Evolutionary conservation across 1,140 invertebrate genomes (phyloP).

Genomic region (Aphis gossypii): DNA sequence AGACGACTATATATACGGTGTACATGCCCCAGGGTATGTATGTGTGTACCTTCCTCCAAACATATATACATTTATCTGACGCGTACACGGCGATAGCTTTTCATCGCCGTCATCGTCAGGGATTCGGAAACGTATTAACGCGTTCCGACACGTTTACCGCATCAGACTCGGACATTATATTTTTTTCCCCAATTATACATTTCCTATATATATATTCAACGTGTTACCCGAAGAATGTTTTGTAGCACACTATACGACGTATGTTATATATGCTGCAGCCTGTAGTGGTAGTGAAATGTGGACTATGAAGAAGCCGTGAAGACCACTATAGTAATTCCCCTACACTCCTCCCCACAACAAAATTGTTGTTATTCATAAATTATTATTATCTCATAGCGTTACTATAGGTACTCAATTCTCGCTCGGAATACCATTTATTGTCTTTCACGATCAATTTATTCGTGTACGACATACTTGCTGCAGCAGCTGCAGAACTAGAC

Average conservation of each 20-base stretch:
- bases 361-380: background rate
- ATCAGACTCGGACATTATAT: background rate
- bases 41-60: too few relatives aligned
- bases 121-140: conserved; percentile 15
- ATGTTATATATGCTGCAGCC: background rate
- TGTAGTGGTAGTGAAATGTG: background rate
- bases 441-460: background rate
- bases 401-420: too few relatives aligned
- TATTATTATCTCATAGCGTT: too few relatives aligned
- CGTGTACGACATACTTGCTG: background rate
- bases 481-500: background rate
- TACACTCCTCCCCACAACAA: too few relatives aligned
- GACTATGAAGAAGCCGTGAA: background rate
- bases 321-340: background rate
- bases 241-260: background rate
- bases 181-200: background rate
- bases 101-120: background rate
- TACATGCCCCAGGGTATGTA: background rate
- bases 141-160: background rate
- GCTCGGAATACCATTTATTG: too few relatives aligned
- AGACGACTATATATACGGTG: background rate
- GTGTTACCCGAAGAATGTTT: background rate
- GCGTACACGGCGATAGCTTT: background rate
- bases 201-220: background rate
- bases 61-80: background rate